Percentiles rank a stretch among this genome's conserved stretches.
These are phyloP conservation scores for Melangyna quadrimaculata DNA, from an alignment of 2,888 invertebrate species.

Conservation along the genomic window DNA sequence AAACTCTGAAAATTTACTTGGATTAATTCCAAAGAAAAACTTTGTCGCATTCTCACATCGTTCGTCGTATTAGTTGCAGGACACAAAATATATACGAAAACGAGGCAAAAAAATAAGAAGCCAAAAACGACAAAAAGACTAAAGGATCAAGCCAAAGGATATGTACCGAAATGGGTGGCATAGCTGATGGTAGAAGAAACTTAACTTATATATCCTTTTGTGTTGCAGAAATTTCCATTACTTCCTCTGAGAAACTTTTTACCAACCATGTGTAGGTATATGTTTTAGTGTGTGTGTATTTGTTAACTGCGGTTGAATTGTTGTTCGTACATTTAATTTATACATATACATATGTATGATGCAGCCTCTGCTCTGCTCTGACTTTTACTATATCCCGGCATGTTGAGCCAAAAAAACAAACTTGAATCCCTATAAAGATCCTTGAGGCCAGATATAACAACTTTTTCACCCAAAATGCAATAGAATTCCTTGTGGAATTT, in stretches of 20 bases:
- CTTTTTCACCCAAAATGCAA: constrained; percentile 42
- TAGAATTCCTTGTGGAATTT: constrained; percentile 54
- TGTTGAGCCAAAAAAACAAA: constrained; percentile 52
- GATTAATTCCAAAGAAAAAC: constrained; percentile 72
- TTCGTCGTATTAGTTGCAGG: constrained; percentile 70
- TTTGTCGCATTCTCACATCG: constrained; percentile 73
- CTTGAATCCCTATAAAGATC: constrained; percentile 33
- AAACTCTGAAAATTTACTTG: constrained; percentile 69
- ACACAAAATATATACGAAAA: constrained; percentile 38
- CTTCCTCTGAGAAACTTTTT: constrained; percentile 58
- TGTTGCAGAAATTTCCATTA: constrained; percentile 71
- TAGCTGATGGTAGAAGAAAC: constrained; percentile 30
- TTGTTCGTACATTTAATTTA: constrained; percentile 9
- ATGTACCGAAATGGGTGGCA: constrained; percentile 42
- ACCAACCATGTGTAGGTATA: not conserved
- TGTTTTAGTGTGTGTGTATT: not conserved
- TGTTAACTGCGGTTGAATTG: constrained; percentile 65
- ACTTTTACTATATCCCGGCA: constrained; percentile 10
- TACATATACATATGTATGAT: constrained; percentile 21
- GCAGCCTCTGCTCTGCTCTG: constrained; percentile 23
- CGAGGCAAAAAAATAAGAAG: constrained; percentile 12
- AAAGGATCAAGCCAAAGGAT: constrained; percentile 48
- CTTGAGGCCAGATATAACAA: constrained; percentile 53
- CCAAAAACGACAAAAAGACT: constrained; percentile 45
- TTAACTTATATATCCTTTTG: constrained; percentile 70